Evolutionary conservation across 92 coral and sea anemone genomes (phyloP).

Genomic region (Pocillopora grandis): DNA sequence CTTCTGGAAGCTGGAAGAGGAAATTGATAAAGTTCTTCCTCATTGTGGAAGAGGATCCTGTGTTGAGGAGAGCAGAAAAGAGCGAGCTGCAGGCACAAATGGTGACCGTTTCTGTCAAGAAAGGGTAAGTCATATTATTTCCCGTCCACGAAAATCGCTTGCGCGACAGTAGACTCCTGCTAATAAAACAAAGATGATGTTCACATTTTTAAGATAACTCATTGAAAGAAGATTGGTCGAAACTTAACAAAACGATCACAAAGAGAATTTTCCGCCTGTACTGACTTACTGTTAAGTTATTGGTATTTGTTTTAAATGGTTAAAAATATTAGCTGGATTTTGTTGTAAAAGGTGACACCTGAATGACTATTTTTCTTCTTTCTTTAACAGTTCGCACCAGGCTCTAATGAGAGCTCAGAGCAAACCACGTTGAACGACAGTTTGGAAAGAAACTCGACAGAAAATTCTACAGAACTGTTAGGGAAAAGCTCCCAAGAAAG

Average conservation of each 20-base stretch:
- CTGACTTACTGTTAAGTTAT: too few species aligned
- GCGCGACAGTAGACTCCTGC: too few species aligned
- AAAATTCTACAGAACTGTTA: neutral
- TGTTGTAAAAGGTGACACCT: too few species aligned
- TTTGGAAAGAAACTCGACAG: neutral
- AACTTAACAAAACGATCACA: too few species aligned
- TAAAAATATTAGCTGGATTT: neutral
- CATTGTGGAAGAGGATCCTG: neutral
- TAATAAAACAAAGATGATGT: too few species aligned
- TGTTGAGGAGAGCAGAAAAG: constrained; percentile 5
- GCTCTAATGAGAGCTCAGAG: neutral
- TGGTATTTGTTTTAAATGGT: too few species aligned
- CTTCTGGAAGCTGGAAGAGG: constrained; percentile 38
- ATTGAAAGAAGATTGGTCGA: too few species aligned
- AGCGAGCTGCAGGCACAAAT: neutral
- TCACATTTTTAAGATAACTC: too few species aligned
- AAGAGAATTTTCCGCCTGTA: too few species aligned
- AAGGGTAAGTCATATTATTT: neutral
- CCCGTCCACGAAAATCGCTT: too few species aligned
- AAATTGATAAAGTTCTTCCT: constrained; percentile 8
- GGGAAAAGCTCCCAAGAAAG: neutral
- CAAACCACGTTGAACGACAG: neutral
- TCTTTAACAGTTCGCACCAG: neutral
- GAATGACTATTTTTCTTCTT: neutral
- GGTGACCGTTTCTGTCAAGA: neutral